Evolutionary conservation across 2,888 invertebrate genomes (phyloP).

Genomic region (Anthoptus insignis): DNA sequence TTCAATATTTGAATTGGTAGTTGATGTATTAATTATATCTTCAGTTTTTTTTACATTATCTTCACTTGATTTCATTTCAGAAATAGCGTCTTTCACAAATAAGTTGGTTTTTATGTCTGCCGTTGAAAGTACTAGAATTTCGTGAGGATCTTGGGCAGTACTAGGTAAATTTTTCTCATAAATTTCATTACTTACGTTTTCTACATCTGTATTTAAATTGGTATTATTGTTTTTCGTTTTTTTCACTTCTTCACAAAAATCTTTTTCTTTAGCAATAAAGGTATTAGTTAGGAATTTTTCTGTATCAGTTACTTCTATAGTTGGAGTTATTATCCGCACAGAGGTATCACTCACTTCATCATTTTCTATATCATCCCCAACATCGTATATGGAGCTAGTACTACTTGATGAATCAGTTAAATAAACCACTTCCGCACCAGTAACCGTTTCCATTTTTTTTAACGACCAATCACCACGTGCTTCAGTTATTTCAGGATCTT

Average conservation of each 20-base stretch:
- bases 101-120: conserved; percentile 75
- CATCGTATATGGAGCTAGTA: conserved; percentile 87
- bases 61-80: background rate
- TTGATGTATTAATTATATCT: conserved; percentile 19
- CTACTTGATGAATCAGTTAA: conserved; percentile 90
- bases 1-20: conserved; percentile 26
- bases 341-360: conserved; percentile 79
- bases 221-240: conserved; percentile 17
- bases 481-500: conserved; percentile 86
- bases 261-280: conserved; percentile 55
- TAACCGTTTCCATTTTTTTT: conserved; percentile 80
- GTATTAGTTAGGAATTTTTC: conserved; percentile 74
- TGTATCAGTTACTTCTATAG: conserved; percentile 81
- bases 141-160: conserved; percentile 55
- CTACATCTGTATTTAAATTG: conserved; percentile 19
- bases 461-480: conserved; percentile 86
- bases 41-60: conserved; percentile 24
- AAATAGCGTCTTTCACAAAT: conserved; percentile 67
- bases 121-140: conserved; percentile 74
- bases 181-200: conserved; percentile 19
- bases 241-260: conserved; percentile 18
- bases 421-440: conserved; percentile 90
- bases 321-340: conserved; percentile 81
- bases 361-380: conserved; percentile 78
- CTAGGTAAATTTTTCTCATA: conserved; percentile 14